phyloP scores from a whole-genome alignment of 35 echinoderm and acorn worm species.

The Anneissia japonica region DNA sequence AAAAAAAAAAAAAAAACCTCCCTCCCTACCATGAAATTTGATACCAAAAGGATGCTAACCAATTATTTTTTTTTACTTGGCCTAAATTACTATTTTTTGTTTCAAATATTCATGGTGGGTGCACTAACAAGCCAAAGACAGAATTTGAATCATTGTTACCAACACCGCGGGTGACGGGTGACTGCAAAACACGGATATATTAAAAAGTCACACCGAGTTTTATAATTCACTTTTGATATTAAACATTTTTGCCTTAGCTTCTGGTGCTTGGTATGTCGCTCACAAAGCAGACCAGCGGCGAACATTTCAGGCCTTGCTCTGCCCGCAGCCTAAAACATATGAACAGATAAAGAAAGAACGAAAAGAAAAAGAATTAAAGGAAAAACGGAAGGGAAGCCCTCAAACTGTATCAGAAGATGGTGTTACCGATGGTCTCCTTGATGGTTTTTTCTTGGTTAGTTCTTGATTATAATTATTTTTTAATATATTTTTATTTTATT shows the following conservation, averaged over 20 bases:
- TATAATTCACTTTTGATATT: too few relatives aligned
- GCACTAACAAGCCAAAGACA: too few relatives aligned
- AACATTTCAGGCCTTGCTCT: conserved; percentile 43
- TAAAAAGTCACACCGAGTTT: too few relatives aligned
- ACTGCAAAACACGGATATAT: too few relatives aligned
- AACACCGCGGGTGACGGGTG: not conserved
- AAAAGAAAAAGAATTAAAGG: conserved; percentile 59
- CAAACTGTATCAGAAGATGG: conserved; percentile 31
- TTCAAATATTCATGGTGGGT: too few relatives aligned
- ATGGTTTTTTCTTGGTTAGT: conserved; percentile 92
- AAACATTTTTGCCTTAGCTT: too few relatives aligned
- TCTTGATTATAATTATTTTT: not conserved
- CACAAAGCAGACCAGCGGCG: conserved; percentile 69
- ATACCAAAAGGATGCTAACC: too few relatives aligned
- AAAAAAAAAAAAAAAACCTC: too few relatives aligned
- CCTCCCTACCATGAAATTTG: too few relatives aligned
- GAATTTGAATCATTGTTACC: too few relatives aligned
- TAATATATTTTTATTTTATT: not conserved
- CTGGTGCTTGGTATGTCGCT: conserved; percentile 84
- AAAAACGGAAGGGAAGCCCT: not conserved
- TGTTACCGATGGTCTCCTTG: conserved; percentile 38
- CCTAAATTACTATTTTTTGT: too few relatives aligned
- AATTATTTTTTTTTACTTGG: too few relatives aligned
- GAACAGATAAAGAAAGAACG: conserved; percentile 85
- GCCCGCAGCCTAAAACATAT: conserved; percentile 62